A percentile compares a stretch with the other conserved stretches of the same genome.
These are phyloP conservation scores for Metalampra italica DNA, from an alignment of 2,888 invertebrate species.

Conservation along the genomic window DNA sequence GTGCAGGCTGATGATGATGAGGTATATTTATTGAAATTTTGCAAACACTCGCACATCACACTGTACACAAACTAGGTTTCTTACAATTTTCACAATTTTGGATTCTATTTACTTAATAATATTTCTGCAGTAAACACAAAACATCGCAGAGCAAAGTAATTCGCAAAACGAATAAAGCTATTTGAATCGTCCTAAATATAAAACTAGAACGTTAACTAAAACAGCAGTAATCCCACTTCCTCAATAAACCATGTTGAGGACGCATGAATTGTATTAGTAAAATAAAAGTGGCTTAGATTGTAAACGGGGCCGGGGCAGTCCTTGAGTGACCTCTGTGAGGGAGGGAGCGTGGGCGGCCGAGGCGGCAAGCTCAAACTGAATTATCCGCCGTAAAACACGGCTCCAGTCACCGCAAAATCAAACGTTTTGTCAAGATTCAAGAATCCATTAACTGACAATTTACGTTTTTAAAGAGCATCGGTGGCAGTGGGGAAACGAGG, in stretches of 20 bases:
- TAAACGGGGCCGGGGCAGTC: conserved; percentile 18
- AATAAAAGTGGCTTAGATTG: background rate
- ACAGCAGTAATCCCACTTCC: background rate
- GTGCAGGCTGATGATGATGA: no score
- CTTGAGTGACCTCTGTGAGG: conserved; percentile 46
- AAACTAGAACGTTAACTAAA: background rate
- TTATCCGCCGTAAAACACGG: conserved; percentile 40
- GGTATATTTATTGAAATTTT: no score
- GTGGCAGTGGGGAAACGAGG: no score
- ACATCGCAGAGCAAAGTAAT: no score
- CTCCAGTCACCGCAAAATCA: conserved; percentile 28
- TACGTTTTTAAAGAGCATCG: conserved; percentile 11
- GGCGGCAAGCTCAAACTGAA: conserved; percentile 42
- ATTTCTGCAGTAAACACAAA: no score
- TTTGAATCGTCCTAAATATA: no score
- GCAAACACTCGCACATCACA: no score
- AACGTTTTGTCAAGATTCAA: conserved; percentile 30
- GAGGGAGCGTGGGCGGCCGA: conserved; percentile 37
- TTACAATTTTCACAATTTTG: no score
- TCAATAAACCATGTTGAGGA: background rate
- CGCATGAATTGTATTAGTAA: background rate
- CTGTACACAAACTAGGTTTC: no score
- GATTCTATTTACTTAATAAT: no score
- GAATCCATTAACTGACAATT: conserved; percentile 21
- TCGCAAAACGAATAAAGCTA: no score